A percentile compares a stretch with the other conserved stretches of the same genome.
Evolutionary conservation across 1,140 invertebrate species (phyloP).

Genomic region (Phenacoccus solenopsis): DNA sequence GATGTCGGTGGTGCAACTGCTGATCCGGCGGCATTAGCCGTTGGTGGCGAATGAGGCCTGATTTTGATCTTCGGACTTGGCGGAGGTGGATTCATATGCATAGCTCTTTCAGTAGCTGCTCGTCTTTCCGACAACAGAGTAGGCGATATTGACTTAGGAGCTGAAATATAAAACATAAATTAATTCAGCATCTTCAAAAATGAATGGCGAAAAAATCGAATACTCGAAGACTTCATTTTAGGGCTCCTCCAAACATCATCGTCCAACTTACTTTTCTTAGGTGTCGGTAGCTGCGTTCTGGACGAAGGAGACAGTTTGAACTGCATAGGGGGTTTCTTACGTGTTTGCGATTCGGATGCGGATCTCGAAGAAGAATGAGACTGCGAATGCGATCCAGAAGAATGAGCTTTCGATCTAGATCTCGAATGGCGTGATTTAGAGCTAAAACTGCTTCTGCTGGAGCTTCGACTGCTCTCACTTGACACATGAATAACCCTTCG

Average conservation of each 20-base stretch:
- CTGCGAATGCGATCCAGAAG: conserved; percentile 32
- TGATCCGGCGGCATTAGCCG: neutral
- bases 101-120: conserved; percentile 25
- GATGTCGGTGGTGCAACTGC: neutral
- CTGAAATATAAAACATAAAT: neutral
- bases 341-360: neutral
- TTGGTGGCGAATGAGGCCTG: neutral
- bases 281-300: neutral
- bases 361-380: conserved; percentile 32
- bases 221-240: too few species aligned
- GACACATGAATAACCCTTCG: too few species aligned
- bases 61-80: conserved; percentile 15
- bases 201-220: neutral
- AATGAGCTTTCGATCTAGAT: conserved; percentile 29
- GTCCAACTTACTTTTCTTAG: neutral
- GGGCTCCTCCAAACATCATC: too few species aligned
- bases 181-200: neutral
- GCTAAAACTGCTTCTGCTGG: conserved; percentile 5
- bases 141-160: neutral
- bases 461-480: conserved; percentile 8
- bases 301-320: conserved; percentile 21
- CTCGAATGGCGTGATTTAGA: conserved; percentile 19
- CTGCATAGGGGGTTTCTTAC: neutral
- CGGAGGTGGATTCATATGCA: conserved; percentile 30
- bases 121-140: conserved; percentile 24